These are phyloP conservation scores for Drosophila triauraria DNA, from an alignment of 1,140 invertebrate species.

Conservation along the genomic window DNA sequence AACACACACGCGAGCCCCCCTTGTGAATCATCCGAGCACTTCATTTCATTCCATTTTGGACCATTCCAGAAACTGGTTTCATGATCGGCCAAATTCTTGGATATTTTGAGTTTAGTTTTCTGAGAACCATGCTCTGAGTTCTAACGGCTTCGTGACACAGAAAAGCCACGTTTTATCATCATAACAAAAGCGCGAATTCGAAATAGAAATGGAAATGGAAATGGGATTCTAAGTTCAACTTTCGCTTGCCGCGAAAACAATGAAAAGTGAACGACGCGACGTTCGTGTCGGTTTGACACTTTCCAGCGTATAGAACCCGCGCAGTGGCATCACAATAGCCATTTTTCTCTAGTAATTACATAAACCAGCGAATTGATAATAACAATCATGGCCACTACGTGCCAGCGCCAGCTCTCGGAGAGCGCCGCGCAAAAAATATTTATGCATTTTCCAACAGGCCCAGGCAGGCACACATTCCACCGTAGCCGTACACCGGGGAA, in stretches of 20 bases:
- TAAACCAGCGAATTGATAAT: conserved; percentile 46
- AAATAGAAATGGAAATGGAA: conserved; percentile 13
- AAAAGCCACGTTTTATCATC: conserved; percentile 24
- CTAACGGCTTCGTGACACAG: conserved; percentile 27
- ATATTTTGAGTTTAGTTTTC: conserved; percentile 31
- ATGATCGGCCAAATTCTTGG: conserved; percentile 5
- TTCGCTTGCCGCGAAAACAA: conserved; percentile 35
- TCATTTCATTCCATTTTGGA: conserved; percentile 13
- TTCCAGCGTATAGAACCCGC: conserved; percentile 20
- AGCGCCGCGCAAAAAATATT: conserved; percentile 40
- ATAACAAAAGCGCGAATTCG: conserved; percentile 4
- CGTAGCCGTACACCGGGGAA: conserved; percentile 1
- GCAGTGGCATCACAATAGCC: not conserved
- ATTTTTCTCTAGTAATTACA: conserved; percentile 39
- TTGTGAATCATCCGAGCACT: conserved; percentile 39
- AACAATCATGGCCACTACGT: conserved; percentile 47
- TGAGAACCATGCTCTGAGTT: conserved; percentile 15
- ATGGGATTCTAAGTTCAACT: conserved; percentile 33
- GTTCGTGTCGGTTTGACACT: conserved; percentile 41
- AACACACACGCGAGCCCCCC: conserved; percentile 5
- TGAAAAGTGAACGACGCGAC: conserved; percentile 36
- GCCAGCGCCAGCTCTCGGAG: conserved; percentile 19
- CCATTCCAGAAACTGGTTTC: conserved; percentile 38
- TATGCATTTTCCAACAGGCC: conserved; percentile 35
- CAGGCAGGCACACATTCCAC: conserved; percentile 11